Conservation (phyloP, 2,797 vertebrate genomes). For the Podarcis lilfordi region DNA sequence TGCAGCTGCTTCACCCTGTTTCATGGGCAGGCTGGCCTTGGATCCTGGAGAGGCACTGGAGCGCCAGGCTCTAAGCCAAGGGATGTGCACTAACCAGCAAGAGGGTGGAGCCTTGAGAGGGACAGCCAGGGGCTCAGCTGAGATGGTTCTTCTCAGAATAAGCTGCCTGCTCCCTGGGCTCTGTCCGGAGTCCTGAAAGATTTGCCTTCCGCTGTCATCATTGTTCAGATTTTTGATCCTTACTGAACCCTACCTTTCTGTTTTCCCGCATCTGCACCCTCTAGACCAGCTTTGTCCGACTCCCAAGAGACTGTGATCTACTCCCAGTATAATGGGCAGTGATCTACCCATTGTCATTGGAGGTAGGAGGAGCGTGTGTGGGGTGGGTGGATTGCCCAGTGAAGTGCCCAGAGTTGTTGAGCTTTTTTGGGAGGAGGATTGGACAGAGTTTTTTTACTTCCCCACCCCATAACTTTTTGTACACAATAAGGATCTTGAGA, state of each 20-base stretch:
- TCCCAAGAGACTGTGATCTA: too few species aligned
- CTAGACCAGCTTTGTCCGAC: accelerated
- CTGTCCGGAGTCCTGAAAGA: slow-evolving; percentile 8
- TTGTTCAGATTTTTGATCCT: not conserved
- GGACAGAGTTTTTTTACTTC: too few species aligned
- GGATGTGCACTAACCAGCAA: not conserved
- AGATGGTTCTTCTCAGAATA: not conserved
- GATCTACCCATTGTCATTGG: too few species aligned
- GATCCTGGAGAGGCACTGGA: not conserved
- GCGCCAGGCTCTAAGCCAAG: not conserved
- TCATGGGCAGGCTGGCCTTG: too few species aligned
- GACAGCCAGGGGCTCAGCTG: not conserved
- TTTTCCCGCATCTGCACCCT: not conserved
- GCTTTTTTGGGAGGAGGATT: too few species aligned
- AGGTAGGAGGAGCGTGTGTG: too few species aligned
- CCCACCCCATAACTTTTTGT: too few species aligned
- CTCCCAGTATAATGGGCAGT: too few species aligned
- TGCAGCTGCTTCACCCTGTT: too few species aligned
- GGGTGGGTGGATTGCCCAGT: too few species aligned
- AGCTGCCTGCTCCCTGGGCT: not conserved
- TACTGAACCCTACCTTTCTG: not conserved
- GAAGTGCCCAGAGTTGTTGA: too few species aligned
- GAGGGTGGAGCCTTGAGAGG: not conserved
- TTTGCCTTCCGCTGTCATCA: not conserved
- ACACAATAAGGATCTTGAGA: too few species aligned